phyloP scores from a whole-genome alignment of 2,113 vertebrate genomes.

The Dipodomys merriami region DNA sequence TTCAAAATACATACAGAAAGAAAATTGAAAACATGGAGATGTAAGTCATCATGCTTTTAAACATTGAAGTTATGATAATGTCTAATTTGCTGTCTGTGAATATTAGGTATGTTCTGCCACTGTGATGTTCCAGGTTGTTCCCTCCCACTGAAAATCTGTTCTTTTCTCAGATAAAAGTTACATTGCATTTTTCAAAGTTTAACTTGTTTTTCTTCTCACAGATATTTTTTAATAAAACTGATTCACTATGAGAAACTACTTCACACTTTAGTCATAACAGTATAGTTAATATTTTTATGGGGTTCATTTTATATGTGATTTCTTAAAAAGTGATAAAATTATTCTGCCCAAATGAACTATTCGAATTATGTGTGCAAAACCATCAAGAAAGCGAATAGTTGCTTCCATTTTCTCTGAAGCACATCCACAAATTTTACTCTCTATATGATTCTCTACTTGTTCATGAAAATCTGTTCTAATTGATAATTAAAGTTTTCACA shows the following conservation, averaged over 20 bases:
- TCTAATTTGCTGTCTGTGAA: constrained; percentile 30
- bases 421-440: neutral
- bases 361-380: neutral
- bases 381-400: neutral
- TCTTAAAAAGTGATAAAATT: neutral
- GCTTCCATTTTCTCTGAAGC: neutral
- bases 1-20: constrained; percentile 17
- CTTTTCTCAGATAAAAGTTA: constrained; percentile 49
- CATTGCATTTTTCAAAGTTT: constrained; percentile 56
- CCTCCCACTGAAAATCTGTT: constrained; percentile 69
- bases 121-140: constrained; percentile 48
- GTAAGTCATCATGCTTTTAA: constrained; percentile 9
- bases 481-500: neutral
- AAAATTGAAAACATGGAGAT: constrained; percentile 10
- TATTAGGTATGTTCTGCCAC: constrained; percentile 65
- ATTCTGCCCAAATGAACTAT: neutral
- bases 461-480: neutral
- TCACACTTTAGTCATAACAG: neutral
- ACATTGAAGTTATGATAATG: constrained; percentile 24
- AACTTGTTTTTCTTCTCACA: neutral
- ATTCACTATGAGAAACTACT: neutral
- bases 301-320: neutral
- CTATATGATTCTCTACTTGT: neutral
- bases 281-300: neutral
- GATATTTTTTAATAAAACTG: constrained; percentile 36